phyloP scores from a whole-genome alignment of 1,140 invertebrate genomes.

The Chironomus tepperi region DNA sequence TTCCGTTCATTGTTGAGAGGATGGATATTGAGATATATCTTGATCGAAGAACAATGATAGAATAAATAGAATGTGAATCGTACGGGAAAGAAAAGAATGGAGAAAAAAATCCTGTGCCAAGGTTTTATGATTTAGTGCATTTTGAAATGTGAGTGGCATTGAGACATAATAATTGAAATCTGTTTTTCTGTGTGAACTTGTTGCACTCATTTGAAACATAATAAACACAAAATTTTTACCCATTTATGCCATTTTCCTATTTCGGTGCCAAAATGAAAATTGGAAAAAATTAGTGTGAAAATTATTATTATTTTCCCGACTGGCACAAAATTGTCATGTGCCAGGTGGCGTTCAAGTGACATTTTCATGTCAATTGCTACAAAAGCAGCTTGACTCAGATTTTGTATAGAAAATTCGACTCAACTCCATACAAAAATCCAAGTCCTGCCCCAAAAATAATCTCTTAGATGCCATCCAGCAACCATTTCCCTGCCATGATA shows the following conservation, averaged over 20 bases:
- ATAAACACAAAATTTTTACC: neutral
- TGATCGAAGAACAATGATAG: neutral
- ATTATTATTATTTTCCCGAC: no score
- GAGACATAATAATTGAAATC: neutral
- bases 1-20: neutral
- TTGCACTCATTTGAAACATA: neutral
- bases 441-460: no score
- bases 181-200: neutral
- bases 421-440: no score
- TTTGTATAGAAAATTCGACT: no score
- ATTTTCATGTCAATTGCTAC: no score
- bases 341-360: no score
- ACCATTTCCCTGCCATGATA: no score
- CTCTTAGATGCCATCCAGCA: no score
- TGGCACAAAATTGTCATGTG: no score
- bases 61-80: neutral
- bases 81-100: neutral
- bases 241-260: neutral
- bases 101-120: neutral
- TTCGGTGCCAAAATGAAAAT: neutral
- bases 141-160: neutral
- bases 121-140: neutral
- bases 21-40: neutral
- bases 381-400: no score
- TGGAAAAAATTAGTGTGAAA: neutral